Evolutionary conservation across 2,888 invertebrate species (phyloP).

Genomic region (Listrodromus nycthemerus): DNA sequence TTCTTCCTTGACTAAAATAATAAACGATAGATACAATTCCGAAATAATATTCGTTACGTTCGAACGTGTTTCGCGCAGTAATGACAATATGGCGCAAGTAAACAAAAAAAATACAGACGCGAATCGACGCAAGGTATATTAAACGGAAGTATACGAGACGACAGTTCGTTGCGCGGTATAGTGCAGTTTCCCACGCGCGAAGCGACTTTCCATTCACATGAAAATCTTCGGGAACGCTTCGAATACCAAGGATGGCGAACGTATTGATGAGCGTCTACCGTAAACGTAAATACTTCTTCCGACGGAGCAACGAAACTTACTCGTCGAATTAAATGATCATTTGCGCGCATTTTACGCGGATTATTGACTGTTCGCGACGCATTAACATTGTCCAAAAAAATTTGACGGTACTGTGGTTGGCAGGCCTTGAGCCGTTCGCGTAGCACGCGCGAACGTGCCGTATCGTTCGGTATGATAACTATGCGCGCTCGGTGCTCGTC

Average conservation of each 20-base stretch:
- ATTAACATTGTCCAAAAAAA: not conserved
- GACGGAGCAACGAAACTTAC: not conserved
- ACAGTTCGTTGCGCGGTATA: not conserved
- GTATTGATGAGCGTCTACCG: slow-evolving; percentile 43
- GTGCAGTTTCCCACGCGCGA: not conserved
- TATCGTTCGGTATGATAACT: not conserved
- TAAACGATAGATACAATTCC: too few species aligned
- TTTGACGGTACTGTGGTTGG: too few species aligned
- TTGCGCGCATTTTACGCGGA: too few species aligned
- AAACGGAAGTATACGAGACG: not conserved
- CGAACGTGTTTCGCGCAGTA: too few species aligned
- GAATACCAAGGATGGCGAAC: slow-evolving; percentile 29
- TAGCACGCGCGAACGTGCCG: not conserved
- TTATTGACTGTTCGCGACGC: not conserved
- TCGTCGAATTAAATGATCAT: not conserved
- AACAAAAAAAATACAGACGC: too few species aligned
- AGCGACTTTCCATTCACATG: not conserved
- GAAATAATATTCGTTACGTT: too few species aligned
- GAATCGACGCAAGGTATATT: not conserved
- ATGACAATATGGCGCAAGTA: not conserved
- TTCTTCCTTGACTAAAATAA: too few species aligned
- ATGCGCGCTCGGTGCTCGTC: slow-evolving; percentile 21
- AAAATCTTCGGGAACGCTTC: not conserved
- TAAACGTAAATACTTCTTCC: not conserved
- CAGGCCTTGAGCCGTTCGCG: not conserved